Conservation (phyloP, 2,888 invertebrate species). For the Anodontia alba region DNA sequence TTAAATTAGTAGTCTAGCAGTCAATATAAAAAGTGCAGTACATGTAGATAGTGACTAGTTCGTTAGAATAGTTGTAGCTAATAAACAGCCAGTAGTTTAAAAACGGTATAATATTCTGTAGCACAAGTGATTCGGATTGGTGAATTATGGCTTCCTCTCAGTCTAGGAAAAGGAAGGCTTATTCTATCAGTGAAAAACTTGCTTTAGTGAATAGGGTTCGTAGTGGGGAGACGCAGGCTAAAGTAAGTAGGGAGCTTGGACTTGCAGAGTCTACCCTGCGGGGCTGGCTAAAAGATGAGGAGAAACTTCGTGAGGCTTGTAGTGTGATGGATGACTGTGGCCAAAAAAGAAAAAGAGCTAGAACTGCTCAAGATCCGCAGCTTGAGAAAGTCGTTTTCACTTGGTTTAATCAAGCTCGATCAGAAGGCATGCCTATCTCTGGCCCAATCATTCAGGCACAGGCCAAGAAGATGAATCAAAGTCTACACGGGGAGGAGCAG, state of each 20-base stretch:
- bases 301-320: not conserved
- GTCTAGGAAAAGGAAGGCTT: too few species aligned
- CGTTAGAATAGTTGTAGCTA: too few species aligned
- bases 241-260: not conserved
- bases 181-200: too few species aligned
- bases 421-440: conserved; percentile 20
- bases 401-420: conserved; percentile 15
- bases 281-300: conserved; percentile 23
- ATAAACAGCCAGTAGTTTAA: too few species aligned
- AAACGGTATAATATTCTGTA: not conserved
- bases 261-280: too few species aligned
- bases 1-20: too few species aligned
- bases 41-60: too few species aligned
- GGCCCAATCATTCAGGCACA: conserved; percentile 15
- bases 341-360: conserved; percentile 13
- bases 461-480: conserved; percentile 7
- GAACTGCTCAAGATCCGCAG: conserved; percentile 3
- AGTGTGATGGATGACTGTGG: not conserved
- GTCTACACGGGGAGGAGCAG: not conserved
- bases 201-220: too few species aligned
- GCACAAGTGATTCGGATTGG: not conserved
- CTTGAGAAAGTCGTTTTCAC: not conserved
- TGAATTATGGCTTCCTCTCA: not conserved
- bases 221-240: not conserved
- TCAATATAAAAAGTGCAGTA: too few species aligned